Conservation (phyloP, 2,888 invertebrate species). For the Pammene aurita region DNA sequence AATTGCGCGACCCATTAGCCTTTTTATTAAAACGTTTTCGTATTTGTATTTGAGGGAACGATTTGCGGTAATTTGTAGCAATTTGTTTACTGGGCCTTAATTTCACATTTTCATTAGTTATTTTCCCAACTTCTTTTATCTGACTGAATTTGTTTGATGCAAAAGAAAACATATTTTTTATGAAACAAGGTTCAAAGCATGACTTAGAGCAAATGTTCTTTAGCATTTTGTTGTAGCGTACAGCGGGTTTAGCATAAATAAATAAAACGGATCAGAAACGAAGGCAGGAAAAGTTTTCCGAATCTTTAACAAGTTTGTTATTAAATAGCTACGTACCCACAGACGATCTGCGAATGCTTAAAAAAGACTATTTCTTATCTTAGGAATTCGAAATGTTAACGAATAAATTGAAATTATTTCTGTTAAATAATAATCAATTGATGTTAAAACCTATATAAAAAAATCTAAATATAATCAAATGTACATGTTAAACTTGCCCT, state of each 20-base stretch:
- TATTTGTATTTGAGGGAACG: conserved; percentile 43
- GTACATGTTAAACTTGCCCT: too few relatives aligned
- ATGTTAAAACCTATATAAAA: too few relatives aligned
- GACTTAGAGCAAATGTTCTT: background rate
- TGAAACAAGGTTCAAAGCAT: background rate
- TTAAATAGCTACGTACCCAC: conserved; percentile 5
- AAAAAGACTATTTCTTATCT: too few relatives aligned
- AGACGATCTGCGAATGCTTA: too few relatives aligned
- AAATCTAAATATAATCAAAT: too few relatives aligned
- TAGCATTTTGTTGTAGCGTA: background rate
- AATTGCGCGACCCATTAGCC: conserved; percentile 43
- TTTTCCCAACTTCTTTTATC: background rate
- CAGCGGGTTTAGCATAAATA: conserved; percentile 20
- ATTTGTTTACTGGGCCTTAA: conserved; percentile 36
- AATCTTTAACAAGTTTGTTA: too few relatives aligned
- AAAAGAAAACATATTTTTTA: background rate
- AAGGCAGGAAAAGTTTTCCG: conserved; percentile 22
- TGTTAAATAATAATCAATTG: too few relatives aligned
- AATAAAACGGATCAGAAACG: conserved; percentile 12
- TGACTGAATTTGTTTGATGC: background rate
- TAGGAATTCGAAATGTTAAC: too few relatives aligned
- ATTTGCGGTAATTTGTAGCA: conserved; percentile 42
- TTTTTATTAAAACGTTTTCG: conserved; percentile 50
- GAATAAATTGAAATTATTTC: too few relatives aligned
- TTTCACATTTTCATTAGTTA: conserved; percentile 21